Conservation (phyloP, 2,113 vertebrate species). For the Caloenas nicobarica region DNA sequence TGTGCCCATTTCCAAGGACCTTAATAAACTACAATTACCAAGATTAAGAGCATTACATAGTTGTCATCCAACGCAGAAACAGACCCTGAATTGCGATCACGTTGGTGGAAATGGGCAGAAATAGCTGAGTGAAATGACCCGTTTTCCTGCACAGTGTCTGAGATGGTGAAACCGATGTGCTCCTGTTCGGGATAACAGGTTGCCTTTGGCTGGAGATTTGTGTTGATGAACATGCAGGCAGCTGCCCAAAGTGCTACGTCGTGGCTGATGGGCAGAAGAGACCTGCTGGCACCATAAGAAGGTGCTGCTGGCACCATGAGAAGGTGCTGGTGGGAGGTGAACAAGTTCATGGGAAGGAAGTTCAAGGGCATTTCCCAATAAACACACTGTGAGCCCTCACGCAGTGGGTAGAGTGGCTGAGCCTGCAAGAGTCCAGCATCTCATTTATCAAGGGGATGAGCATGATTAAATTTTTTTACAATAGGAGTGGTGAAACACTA, state of each 20-base stretch:
- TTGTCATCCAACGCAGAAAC: constrained; percentile 26
- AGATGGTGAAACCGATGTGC: background rate
- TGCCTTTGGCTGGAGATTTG: background rate
- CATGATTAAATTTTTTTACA: background rate
- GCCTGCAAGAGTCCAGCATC: background rate
- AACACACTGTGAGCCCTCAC: background rate
- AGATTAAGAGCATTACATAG: constrained; percentile 22
- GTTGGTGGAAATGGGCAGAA: background rate
- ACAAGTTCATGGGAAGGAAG: background rate
- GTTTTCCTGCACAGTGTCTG: background rate
- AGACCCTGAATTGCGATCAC: background rate
- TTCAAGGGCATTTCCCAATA: background rate
- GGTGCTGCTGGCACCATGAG: background rate
- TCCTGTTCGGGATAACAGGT: background rate
- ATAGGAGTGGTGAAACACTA: too few relatives aligned
- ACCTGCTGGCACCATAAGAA: background rate
- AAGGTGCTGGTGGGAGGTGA: background rate
- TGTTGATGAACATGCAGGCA: background rate
- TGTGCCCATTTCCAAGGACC: constrained; percentile 68
- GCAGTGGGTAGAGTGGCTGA: background rate
- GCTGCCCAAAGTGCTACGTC: background rate
- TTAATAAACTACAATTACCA: constrained; percentile 48
- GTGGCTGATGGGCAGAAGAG: too few relatives aligned
- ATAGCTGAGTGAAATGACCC: background rate
- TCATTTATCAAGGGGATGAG: background rate